Base-by-base conservation (phyloP, 2,113 vertebrate species). In the Pangasianodon gigas region DNA sequence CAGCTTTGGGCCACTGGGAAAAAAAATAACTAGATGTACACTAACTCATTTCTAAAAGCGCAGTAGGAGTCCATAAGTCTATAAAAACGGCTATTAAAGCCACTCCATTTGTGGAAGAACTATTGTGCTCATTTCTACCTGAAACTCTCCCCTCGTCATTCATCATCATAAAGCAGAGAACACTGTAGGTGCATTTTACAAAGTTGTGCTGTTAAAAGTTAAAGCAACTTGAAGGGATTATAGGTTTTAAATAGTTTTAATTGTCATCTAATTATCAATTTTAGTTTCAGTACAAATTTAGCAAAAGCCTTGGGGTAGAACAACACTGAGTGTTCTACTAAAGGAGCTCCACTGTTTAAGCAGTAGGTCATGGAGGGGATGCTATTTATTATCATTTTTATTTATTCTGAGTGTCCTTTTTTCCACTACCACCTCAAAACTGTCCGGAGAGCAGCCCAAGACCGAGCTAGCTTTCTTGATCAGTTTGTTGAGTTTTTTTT, bases 1-100 rank as follows among this genome's bases (percentile, higher is more conserved):
- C 75, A 41, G 88, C 54, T 26, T 16, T 54, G 81, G 71, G 79
- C 79, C 71, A 62, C n/a, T 87, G 54, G 65, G 77, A 32, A 11
- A 89, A 54, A 58, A 48, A 87, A 85, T 79, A 88, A 90, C 32
- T 81, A 52, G 54, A 77, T 29, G 11, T 86, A 71, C 83, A 81
- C 46, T 81, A 58, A 69, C 65, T 87, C 54, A 65, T 83, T 85
- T 65, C n/a, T 82, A 46, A 89, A 86, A 88, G 24, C 26, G 46
- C 74, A 74, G 52, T 21, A 82, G 79, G 51, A 11, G n/a, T 58
- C 54, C 32, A 41, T 58, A 58, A 58, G 81, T 60, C 52, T 37
- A 56, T 58, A 83, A 83, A 82, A 83, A 83, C 18, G 6, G 8
- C 48, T 81, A 81, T 81, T 81, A 81, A 46, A 81, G 48, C 79